These are phyloP conservation scores for Ploceus nigricollis DNA, from an alignment of 2,113 vertebrate species.

Conservation along the genomic window DNA sequence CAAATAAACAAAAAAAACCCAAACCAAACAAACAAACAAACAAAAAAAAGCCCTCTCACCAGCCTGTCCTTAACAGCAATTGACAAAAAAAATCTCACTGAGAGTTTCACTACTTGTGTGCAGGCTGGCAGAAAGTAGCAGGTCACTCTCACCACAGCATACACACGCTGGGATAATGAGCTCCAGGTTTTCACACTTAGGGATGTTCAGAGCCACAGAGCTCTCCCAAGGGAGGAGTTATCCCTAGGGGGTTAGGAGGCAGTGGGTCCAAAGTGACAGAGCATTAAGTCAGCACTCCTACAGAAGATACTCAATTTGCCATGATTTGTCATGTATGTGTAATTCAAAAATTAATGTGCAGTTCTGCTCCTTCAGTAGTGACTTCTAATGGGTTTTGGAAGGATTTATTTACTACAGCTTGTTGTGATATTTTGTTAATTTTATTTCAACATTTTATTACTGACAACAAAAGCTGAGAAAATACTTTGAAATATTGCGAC, in stretches of 20 bases:
- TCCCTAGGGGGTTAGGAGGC: background rate
- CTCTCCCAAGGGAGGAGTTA: background rate
- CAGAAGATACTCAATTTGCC: background rate
- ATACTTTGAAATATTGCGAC: background rate
- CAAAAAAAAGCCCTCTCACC: background rate
- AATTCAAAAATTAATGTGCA: background rate
- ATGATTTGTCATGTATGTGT: background rate
- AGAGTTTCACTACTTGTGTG: background rate
- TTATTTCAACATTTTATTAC: conserved; percentile 17
- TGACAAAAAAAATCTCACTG: background rate
- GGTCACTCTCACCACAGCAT: background rate
- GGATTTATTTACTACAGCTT: background rate
- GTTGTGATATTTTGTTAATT: conserved; percentile 6
- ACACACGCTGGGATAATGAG: background rate
- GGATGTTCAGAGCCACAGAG: background rate
- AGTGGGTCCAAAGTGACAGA: background rate
- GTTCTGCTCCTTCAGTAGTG: background rate
- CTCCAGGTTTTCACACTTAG: background rate
- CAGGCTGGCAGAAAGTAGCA: background rate
- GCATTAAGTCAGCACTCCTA: background rate
- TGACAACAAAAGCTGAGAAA: background rate
- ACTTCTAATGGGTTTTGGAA: background rate
- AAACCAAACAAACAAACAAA: background rate
- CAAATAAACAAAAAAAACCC: background rate
- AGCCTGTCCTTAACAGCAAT: background rate